Base-by-base conservation (phyloP, 2,888 invertebrate genomes). In the Pseudeuparius sepicola region DNA sequence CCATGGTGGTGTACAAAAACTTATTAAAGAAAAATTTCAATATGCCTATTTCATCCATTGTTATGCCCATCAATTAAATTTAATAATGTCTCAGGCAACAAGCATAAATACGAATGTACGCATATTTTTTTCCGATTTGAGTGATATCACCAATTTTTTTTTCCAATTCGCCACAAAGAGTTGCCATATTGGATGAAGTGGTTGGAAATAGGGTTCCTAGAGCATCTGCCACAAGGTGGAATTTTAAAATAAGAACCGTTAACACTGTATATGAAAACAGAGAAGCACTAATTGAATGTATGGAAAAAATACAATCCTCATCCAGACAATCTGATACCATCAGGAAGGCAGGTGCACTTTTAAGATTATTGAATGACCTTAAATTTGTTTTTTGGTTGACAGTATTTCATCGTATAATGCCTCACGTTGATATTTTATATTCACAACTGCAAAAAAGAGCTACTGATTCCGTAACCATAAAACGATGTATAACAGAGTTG, bases 401-500 rank as follows among this genome's bases (percentile, higher is more conserved):
- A 20, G 20, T 20, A 20, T 51, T 51, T 36, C 39, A 49, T 36
- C 36, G 26, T 25, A 36, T 48, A 18, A 46, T 49, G 45, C 46
- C 46, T 6, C 47, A 50, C 27, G 42, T 47, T 9, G 43, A 51
- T 28, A 39, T 46, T 17, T 40, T 47, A n/a, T 45, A 42, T 17
- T 41, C 44, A 15, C 43, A 46, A 25, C 30, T 51, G 9, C 48
- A 48, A 29, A 34, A 48, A 29, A 34, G 7, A 20, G 10, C 5
- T 24, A 37, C 18, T 10, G 37, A 41, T 37, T 24, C 37, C 9
- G 26, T 30, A 35, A 10, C 27, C 18, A 14, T 37, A 26, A 36
- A 26, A 17, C 3, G 13, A 37, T 20, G 14, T 18, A 13, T 37
- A 2, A 17, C 9, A 4, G 26, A 17, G 9, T 38, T 38, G 18